phyloP scores from a whole-genome alignment of 2,888 invertebrate species.

The Sipunculus nudus region DNA sequence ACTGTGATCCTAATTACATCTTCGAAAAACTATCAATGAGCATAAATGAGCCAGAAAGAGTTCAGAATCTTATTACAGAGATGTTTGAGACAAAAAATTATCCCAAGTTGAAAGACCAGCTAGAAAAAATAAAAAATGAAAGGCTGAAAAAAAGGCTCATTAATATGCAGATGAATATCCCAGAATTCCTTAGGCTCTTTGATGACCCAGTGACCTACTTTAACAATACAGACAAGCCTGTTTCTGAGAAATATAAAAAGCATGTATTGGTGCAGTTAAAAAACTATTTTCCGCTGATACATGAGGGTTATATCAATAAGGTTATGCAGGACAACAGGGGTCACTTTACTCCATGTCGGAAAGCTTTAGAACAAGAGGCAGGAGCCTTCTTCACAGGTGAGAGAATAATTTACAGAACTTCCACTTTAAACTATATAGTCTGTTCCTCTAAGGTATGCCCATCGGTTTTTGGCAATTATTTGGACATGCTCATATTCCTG shows the following conservation, averaged over 20 bases:
- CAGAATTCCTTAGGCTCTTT: neutral
- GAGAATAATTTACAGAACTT: too few relatives aligned
- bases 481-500: too few relatives aligned
- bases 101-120: conserved; percentile 48
- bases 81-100: conserved; percentile 51
- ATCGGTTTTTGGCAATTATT: too few relatives aligned
- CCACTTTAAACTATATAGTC: too few relatives aligned
- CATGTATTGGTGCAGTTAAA: conserved; percentile 1
- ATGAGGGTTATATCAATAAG: neutral
- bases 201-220: neutral
- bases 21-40: conserved; percentile 44
- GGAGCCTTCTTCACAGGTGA: neutral
- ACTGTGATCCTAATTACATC: conserved; percentile 59
- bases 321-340: conserved; percentile 12
- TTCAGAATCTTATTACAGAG: conserved; percentile 45
- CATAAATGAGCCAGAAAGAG: conserved; percentile 41
- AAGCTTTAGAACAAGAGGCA: conserved; percentile 40
- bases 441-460: too few relatives aligned
- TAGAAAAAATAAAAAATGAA: conserved; percentile 35
- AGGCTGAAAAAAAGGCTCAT: conserved; percentile 32
- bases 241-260: conserved; percentile 4
- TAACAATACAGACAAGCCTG: neutral
- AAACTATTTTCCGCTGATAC: neutral
- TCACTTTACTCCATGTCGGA: conserved; percentile 41
- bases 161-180: conserved; percentile 25